Evolutionary conservation across 2,113 vertebrate genomes (phyloP), one percentile per base, ranked within the genome.

Genomic region (Thinocorus orbignyianus): DNA sequence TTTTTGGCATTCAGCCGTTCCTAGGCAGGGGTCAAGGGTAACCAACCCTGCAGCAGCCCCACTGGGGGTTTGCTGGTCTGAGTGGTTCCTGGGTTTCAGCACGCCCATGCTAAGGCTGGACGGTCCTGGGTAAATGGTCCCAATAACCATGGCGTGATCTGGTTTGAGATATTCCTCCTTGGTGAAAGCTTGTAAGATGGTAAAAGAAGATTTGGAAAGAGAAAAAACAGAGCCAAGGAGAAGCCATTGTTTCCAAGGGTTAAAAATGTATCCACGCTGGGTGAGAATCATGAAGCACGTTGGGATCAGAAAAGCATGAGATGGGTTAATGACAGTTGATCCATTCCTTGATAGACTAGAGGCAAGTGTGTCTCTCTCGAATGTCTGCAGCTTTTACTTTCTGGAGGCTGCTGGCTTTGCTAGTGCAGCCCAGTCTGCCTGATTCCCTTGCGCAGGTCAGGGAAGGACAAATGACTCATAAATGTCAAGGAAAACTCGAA

Each of bases 391-490:
- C 33, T 93, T 90, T 85, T 79, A n/a, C 42, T 58, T 80, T 86
- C 71, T 52, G 30, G 19, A 60, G 62, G n/a, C 18, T 35, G 70
- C 46, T 10, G 30, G 35, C 57, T 90, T 79, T 95, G 62, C 57
- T 82, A 55, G 70, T 0, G 1, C 39, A 86, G 86, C 52, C 37
- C 1, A 2, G 26, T 64, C 1, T 0, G 39, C 30, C 62, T 58
- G 39, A 42, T 76, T 88, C 48, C 52, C 28, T 90, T 39, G 24
- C 3, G 28, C 46, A 71, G 74, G 62, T 88, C 71, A 92, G 48
- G 57, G 57, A 76, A 86, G 91, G 86, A 88, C 76, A 87, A 81
- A 81, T 12, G 2, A 78, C 55, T 94, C 90, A 51, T 11, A 86
- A 70, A 37, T 28, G 26, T 82, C 48, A 61, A 66, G 51, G 91